phyloP scores from a whole-genome alignment of 2,797 vertebrate species.

The Coreius guichenoti region DNA sequence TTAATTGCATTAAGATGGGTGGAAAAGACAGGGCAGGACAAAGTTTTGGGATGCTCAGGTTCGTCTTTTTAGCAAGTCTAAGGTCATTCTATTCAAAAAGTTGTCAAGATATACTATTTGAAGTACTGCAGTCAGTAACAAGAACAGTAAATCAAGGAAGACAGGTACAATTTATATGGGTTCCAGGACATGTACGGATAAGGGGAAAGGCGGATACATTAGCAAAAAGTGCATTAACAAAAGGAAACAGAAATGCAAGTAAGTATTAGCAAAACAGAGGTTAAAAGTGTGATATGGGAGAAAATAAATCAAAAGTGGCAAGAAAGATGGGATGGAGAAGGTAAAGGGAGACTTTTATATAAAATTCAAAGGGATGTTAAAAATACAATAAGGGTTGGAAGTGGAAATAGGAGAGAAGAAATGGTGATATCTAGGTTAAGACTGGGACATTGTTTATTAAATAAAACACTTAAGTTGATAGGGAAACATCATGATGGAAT shows the following conservation, averaged over 20 bases:
- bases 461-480: too few species aligned
- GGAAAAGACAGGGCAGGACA: background rate
- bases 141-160: background rate
- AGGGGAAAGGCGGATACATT: background rate
- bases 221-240: background rate
- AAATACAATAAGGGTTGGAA: too few species aligned
- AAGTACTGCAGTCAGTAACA: background rate
- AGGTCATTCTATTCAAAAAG: background rate
- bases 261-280: too few species aligned
- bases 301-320: too few species aligned
- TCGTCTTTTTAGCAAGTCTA: background rate
- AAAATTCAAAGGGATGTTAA: too few species aligned
- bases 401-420: too few species aligned
- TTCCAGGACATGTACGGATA: background rate
- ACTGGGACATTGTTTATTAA: too few species aligned
- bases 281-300: too few species aligned
- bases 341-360: too few species aligned
- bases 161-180: background rate
- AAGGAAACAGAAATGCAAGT: background rate
- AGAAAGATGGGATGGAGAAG: too few species aligned
- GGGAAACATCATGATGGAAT: too few species aligned
- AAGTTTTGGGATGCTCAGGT: background rate
- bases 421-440: too few species aligned
- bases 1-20: background rate
- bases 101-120: background rate